Evolutionary conservation across 2,113 vertebrate species (phyloP).

Genomic region (Jaculus jaculus): DNA sequence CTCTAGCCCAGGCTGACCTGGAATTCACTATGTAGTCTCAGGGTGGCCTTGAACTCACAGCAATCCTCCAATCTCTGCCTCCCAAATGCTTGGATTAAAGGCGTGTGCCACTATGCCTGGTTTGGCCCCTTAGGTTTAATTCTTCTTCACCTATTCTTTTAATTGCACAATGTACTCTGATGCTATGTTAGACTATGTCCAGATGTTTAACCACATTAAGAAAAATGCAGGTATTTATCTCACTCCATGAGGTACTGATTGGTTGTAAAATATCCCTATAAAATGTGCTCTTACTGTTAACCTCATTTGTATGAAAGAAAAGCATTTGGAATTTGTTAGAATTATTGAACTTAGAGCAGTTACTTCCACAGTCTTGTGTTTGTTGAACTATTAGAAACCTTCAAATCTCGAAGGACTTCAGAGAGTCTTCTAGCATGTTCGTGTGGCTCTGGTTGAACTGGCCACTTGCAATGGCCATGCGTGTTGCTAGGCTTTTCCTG

Average conservation of each 20-base stretch:
- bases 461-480: background rate
- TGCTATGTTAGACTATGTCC: conserved; percentile 53
- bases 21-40: no score
- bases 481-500: background rate
- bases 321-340: conserved; percentile 60
- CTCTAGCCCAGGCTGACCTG: no score
- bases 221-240: conserved; percentile 66
- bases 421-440: conserved; percentile 32
- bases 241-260: conserved; percentile 68
- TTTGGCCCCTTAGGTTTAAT: background rate
- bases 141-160: background rate
- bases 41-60: no score
- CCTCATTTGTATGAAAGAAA: conserved; percentile 55
- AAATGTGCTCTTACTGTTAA: conserved; percentile 68
- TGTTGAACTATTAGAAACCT: conserved; percentile 56
- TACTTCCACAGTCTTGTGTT: background rate
- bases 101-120: no score
- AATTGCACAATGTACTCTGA: background rate
- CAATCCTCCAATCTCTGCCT: no score
- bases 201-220: conserved; percentile 60
- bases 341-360: conserved; percentile 14
- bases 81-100: no score
- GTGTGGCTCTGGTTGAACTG: background rate
- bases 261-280: conserved; percentile 72
- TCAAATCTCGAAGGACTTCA: background rate